Evolutionary conservation across 2,797 vertebrate genomes (phyloP), one percentile per base, ranked within the genome.

Genomic region (Distichodus sexfasciatus): DNA sequence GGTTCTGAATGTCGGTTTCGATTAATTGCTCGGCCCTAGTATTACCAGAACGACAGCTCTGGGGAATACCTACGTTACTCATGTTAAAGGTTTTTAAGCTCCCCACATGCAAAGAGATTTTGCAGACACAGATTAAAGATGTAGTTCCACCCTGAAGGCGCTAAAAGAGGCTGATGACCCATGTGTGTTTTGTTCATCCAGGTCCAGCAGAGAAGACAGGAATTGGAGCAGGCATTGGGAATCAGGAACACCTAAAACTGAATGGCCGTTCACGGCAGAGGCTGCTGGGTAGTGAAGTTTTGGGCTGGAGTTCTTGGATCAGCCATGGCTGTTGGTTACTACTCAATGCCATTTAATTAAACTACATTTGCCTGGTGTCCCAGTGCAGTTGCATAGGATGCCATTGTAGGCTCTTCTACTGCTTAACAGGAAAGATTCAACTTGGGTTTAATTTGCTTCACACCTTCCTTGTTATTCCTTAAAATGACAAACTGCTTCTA

Each of bases 151-250:
- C n/a, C n/a, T n/a, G n/a, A n/a, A n/a, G n/a, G n/a, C n/a, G n/a
- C 17, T 53, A 35, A 54, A 31, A 21, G 28, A 9, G n/a, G n/a
- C n/a, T n/a, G 19, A 0, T 10, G 1, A 23, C 0, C 3, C 15
- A 43, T 26, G 2, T 31, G 3, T 57, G 31, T 12, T 2, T 29
- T 53, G 9, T 28, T 1, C 2, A 50, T 78, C 57, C 85, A 99
- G 97, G 97, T 99, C 76, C 97, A 99, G 86, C 96, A 99, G 84
- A 90, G 97, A 79, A 87, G 97, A 65, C 97, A 99, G 90, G 97
- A 99, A 79, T 51, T 99, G 90, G 97, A 99, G 85, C 95, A 97
- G 87, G 97, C 97, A 21, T 91, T 99, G 50, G 97, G 97, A 35
- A 99, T 99, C 91, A 91, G 97, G 75, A 99, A 99, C 87, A 99